Evolutionary conservation across 2,888 invertebrate genomes (phyloP).

Genomic region (Spicauda simplicius): DNA sequence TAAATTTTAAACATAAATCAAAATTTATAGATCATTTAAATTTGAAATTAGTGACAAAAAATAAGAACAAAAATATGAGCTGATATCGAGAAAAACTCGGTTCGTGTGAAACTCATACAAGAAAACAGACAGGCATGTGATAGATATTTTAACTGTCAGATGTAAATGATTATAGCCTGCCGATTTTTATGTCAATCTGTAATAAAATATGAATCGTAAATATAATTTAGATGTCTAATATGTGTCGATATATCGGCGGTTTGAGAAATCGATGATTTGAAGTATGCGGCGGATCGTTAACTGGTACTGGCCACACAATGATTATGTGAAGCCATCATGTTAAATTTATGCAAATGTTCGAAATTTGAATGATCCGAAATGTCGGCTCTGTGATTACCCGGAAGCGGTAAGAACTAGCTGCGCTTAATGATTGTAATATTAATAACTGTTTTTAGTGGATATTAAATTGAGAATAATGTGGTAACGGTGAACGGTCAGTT

Average conservation of each 20-base stretch:
- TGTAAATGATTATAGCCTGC: conserved; percentile 12
- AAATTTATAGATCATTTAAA: conserved; percentile 22
- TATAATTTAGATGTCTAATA: conserved; percentile 45
- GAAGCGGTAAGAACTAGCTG: conserved; percentile 38
- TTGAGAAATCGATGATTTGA: conserved; percentile 45
- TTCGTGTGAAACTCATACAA: conserved; percentile 23
- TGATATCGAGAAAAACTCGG: conserved; percentile 3
- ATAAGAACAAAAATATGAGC: conserved; percentile 21
- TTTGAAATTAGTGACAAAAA: conserved; percentile 25
- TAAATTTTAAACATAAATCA: conserved; percentile 24
- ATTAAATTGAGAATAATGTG: conserved; percentile 44
- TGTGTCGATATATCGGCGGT: conserved; percentile 39
- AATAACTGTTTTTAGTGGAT: conserved; percentile 40
- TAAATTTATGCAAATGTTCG: conserved; percentile 42
- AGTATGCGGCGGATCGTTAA: conserved; percentile 44
- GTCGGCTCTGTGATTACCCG: conserved; percentile 35
- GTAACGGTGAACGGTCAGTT: conserved; percentile 40
- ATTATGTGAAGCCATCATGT: conserved; percentile 37
- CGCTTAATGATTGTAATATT: conserved; percentile 38
- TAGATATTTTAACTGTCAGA: not conserved
- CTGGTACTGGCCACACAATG: conserved; percentile 41
- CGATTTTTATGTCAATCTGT: conserved; percentile 43
- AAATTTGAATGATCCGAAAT: conserved; percentile 28
- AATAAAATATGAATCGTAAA: conserved; percentile 49
- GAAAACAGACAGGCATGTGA: not conserved